phyloP scores from a whole-genome alignment of 1,140 invertebrate genomes.

The Cepaea nemoralis region DNA sequence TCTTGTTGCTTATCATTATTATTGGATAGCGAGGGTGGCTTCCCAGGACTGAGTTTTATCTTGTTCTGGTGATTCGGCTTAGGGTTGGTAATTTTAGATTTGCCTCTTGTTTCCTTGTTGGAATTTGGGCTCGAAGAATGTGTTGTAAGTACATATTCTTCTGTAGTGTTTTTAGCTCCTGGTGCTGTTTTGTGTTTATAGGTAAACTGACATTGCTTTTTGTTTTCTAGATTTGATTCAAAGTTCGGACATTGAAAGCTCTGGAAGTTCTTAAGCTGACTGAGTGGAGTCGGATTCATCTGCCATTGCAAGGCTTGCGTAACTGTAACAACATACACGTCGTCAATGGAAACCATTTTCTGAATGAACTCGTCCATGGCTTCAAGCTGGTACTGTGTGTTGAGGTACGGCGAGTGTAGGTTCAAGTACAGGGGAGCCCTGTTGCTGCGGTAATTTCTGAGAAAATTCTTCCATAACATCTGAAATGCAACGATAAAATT shows the following conservation, averaged over 20 bases:
- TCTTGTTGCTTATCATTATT: constrained; percentile 20
- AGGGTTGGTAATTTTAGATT: too few species aligned
- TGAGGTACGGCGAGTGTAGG: constrained; percentile 58
- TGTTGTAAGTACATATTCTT: too few species aligned
- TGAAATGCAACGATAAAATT: constrained; percentile 27
- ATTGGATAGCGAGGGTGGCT: not conserved
- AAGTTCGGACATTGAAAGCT: constrained; percentile 54
- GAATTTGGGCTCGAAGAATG: not conserved
- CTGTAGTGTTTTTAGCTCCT: not conserved
- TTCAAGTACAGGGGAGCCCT: constrained; percentile 61
- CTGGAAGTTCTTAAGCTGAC: constrained; percentile 48
- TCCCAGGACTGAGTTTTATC: not conserved
- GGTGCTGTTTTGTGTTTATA: constrained; percentile 31
- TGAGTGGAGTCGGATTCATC: constrained; percentile 52
- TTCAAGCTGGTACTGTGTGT: constrained; percentile 52
- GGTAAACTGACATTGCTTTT: constrained; percentile 44
- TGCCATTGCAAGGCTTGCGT: constrained; percentile 59
- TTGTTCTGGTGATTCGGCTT: not conserved
- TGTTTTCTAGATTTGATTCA: constrained; percentile 46
- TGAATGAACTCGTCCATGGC: constrained; percentile 56
- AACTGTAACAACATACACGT: constrained; percentile 57
- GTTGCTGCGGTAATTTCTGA: constrained; percentile 53
- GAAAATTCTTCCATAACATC: constrained; percentile 56
- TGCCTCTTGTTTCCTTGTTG: not conserved
- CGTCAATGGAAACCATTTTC: constrained; percentile 48